A percentile compares a stretch with the other conserved stretches of the same genome.
phyloP scores from a whole-genome alignment of 2,888 invertebrate genomes.

The Synanthedon formicaeformis region DNA sequence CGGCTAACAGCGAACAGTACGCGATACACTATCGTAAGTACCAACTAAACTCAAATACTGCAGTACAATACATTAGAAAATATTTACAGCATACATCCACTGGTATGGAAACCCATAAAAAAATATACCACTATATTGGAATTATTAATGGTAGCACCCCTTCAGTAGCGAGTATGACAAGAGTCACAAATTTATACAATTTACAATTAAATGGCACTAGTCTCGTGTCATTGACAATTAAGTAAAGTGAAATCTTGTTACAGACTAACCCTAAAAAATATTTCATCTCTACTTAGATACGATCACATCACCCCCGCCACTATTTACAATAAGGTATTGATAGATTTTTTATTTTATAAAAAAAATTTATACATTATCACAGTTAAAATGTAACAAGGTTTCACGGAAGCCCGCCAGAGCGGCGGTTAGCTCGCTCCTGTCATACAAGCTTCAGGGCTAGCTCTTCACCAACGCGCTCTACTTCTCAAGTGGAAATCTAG shows the following conservation, averaged over 20 bases:
- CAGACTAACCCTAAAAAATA: conserved; percentile 62
- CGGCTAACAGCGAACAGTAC: conserved; percentile 64
- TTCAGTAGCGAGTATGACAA: conserved; percentile 72
- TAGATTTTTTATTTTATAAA: conserved; percentile 64
- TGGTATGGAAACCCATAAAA: conserved; percentile 67
- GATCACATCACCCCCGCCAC: conserved; percentile 53
- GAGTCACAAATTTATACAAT: conserved; percentile 67
- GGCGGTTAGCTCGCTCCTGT: conserved; percentile 70
- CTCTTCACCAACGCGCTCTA: conserved; percentile 72
- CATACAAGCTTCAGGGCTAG: conserved; percentile 72
- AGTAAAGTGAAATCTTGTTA: conserved; percentile 66
- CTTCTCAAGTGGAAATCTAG: conserved; percentile 70
- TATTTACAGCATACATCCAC: conserved; percentile 68
- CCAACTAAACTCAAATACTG: conserved; percentile 68
- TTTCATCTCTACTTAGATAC: conserved; percentile 48
- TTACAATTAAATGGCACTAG: conserved; percentile 70
- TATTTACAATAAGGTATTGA: conserved; percentile 62
- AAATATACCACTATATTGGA: conserved; percentile 68
- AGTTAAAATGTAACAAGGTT: conserved; percentile 71
- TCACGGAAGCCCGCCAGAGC: conserved; percentile 51
- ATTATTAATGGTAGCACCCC: conserved; percentile 73
- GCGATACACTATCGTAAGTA: conserved; percentile 66
- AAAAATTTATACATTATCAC: conserved; percentile 58
- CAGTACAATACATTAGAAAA: conserved; percentile 61
- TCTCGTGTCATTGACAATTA: conserved; percentile 64